Conservation (phyloP, 2,888 invertebrate species). For the Dryobota labecula region DNA sequence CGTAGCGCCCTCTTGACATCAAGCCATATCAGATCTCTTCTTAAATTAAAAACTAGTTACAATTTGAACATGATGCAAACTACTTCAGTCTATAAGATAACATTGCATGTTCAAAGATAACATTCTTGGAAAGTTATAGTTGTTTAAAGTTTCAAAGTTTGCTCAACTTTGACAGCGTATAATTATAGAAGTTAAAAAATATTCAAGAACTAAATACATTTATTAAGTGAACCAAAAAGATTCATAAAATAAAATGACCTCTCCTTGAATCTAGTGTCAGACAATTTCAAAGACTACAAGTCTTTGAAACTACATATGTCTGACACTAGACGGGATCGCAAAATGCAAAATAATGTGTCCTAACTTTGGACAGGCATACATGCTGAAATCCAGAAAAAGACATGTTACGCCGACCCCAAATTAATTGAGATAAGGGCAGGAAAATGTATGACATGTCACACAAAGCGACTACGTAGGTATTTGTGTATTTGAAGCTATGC, state of each 20-base stretch:
- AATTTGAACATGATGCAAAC: slow-evolving; percentile 27
- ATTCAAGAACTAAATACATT: slow-evolving; percentile 40
- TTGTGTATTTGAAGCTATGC: not conserved
- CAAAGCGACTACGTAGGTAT: not conserved
- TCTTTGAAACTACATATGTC: too few relatives aligned
- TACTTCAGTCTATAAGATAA: slow-evolving; percentile 36
- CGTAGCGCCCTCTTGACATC: too few relatives aligned
- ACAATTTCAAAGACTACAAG: too few relatives aligned
- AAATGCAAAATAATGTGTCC: too few relatives aligned
- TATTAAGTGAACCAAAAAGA: not conserved
- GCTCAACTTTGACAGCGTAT: slow-evolving; percentile 14
- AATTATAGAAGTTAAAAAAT: slow-evolving; percentile 25
- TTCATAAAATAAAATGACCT: not conserved
- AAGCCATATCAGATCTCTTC: not conserved
- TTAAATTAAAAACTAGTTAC: slow-evolving; percentile 13
- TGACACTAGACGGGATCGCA: too few relatives aligned
- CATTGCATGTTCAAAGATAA: slow-evolving; percentile 44
- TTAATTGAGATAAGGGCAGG: too few relatives aligned
- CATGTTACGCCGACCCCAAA: too few relatives aligned
- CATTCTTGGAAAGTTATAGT: slow-evolving; percentile 25
- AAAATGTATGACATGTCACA: too few relatives aligned
- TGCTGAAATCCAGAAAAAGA: not conserved
- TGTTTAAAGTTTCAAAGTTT: slow-evolving; percentile 43
- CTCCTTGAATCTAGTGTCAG: not conserved
- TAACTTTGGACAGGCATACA: not conserved